These are phyloP conservation scores for Lepus timidus DNA, from an alignment of 2,113 vertebrate species.

Conservation along the genomic window DNA sequence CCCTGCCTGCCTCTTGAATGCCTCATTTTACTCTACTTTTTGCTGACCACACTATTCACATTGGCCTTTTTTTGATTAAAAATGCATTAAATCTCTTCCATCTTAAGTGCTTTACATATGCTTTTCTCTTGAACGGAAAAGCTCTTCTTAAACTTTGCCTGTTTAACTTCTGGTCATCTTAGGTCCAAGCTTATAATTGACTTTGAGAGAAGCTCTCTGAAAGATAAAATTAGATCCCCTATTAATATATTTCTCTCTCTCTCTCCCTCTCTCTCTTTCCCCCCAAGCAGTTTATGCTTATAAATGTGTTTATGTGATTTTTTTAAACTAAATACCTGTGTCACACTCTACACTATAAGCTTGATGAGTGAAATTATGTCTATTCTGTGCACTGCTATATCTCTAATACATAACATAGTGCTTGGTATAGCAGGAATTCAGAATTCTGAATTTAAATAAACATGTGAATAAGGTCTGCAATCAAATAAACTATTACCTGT, in stretches of 20 bases:
- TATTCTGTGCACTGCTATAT: not conserved
- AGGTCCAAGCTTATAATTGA: conserved; percentile 53
- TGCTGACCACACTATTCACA: not conserved
- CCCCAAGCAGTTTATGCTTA: not conserved
- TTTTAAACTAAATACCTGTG: not conserved
- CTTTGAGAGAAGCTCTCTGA: not conserved
- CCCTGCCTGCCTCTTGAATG: conserved; percentile 51
- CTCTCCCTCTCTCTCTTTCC: not conserved
- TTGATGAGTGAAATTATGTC: not conserved
- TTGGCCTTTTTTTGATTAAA: not conserved
- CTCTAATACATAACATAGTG: conserved; percentile 9
- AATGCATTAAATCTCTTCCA: not conserved
- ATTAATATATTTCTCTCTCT: not conserved
- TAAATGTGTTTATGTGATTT: conserved; percentile 17
- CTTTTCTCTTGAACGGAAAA: not conserved
- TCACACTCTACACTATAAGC: not conserved
- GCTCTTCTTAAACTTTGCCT: conserved; percentile 41
- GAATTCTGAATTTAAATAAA: not conserved
- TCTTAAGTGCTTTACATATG: not conserved
- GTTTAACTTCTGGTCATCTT: conserved; percentile 80
- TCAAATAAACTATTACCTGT: not conserved
- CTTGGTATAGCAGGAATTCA: not conserved
- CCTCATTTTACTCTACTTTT: conserved; percentile 21
- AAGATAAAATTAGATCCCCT: not conserved
- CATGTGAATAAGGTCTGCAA: conserved; percentile 1